Evolutionary conservation across 1,140 invertebrate genomes (phyloP).

Genomic region (Coenobita brevimanus): DNA sequence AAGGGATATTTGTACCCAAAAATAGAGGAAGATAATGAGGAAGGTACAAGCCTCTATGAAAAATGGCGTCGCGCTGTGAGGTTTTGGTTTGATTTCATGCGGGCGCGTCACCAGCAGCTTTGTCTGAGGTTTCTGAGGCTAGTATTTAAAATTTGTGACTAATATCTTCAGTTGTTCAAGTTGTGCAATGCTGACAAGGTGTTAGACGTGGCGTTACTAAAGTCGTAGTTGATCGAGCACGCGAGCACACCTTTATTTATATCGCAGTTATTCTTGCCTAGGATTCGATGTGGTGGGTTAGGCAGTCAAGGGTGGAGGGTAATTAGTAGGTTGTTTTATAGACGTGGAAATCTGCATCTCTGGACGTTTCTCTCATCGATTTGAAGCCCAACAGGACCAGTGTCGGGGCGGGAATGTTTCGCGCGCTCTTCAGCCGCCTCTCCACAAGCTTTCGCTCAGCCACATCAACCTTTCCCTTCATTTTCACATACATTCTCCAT

Average conservation of each 20-base stretch:
- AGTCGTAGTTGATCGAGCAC: too few relatives aligned
- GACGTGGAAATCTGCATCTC: constrained; percentile 37
- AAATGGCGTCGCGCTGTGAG: constrained; percentile 58
- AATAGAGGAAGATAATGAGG: constrained; percentile 52
- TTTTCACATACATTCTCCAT: too few relatives aligned
- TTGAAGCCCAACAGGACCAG: constrained; percentile 44
- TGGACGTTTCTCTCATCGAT: constrained; percentile 53
- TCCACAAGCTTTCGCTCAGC: background rate
- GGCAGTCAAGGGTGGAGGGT: too few relatives aligned
- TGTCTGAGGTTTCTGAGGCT: background rate
- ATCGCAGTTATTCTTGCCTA: too few relatives aligned
- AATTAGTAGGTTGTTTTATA: constrained; percentile 3
- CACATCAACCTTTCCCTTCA: too few relatives aligned
- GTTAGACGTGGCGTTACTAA: background rate
- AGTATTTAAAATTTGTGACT: background rate
- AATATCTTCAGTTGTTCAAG: background rate
- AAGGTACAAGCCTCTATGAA: constrained; percentile 24
- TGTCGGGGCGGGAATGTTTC: constrained; percentile 50
- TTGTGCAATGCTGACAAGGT: background rate
- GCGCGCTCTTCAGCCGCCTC: constrained; percentile 20
- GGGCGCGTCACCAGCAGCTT: constrained; percentile 20
- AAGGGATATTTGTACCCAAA: constrained; percentile 41
- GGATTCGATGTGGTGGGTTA: too few relatives aligned
- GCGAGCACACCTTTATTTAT: too few relatives aligned
- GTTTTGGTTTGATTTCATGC: constrained; percentile 52